Conservation (phyloP, 2,888 invertebrate genomes). For the Ornithoptera alexandrae region DNA sequence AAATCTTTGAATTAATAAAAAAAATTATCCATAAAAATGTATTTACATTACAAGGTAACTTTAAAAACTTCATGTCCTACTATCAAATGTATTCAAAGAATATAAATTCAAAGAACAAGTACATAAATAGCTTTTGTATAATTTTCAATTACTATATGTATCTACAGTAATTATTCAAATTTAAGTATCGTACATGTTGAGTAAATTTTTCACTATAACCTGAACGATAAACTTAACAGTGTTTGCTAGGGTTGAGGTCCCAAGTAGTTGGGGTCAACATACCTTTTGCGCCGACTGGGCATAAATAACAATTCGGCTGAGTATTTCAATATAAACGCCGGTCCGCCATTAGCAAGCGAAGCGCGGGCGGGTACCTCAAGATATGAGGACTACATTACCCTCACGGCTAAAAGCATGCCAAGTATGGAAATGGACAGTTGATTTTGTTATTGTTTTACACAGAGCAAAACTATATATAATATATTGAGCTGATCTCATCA, state of each 20-base stretch:
- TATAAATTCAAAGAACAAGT: no score
- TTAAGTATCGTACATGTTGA: neutral
- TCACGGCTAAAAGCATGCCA: conserved; percentile 35
- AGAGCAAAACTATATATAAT: no score
- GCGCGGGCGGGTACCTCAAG: conserved; percentile 46
- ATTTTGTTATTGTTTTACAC: conserved; percentile 25
- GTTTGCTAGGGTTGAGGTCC: neutral
- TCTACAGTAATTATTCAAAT: no score
- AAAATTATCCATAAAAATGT: no score
- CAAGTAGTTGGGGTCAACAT: conserved; percentile 38
- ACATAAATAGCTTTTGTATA: no score
- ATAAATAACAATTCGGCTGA: conserved; percentile 60
- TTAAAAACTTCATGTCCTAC: no score
- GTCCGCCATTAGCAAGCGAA: conserved; percentile 61
- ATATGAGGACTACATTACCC: conserved; percentile 61
- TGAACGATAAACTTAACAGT: neutral
- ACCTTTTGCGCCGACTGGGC: conserved; percentile 41
- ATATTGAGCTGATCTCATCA: no score
- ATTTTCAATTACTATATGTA: no score
- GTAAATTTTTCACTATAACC: neutral
- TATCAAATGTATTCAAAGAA: no score
- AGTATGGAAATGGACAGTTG: conserved; percentile 42
- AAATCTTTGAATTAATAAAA: no score
- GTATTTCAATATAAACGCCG: conserved; percentile 74
- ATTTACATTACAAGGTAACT: no score